Conservation (phyloP, 2,113 vertebrate genomes). For the Lonchura striata region DNA sequence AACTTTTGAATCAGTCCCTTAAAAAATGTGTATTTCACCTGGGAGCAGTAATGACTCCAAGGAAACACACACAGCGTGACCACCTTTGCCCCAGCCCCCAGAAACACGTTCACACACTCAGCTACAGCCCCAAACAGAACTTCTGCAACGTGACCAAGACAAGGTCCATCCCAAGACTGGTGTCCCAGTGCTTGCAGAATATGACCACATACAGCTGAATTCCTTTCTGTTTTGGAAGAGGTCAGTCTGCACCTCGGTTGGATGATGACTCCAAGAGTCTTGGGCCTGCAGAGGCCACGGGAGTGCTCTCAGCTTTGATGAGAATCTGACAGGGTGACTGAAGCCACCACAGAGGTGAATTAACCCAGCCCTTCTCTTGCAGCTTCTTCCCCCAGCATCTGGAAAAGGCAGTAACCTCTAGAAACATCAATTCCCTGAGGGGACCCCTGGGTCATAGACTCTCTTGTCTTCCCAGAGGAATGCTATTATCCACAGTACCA, state of each 20-base stretch:
- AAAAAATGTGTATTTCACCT: neutral
- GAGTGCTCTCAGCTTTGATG: neutral
- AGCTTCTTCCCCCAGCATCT: neutral
- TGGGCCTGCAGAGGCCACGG: neutral
- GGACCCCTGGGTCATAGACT: neutral
- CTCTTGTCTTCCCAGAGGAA: neutral
- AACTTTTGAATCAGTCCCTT: constrained; percentile 6
- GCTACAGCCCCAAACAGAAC: neutral
- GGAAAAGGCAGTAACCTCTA: neutral
- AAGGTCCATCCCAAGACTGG: neutral
- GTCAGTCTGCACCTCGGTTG: neutral
- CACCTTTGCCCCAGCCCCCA: neutral
- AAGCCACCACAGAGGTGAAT: neutral
- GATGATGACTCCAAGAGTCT: neutral
- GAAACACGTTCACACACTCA: neutral
- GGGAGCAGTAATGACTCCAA: neutral
- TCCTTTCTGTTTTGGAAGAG: neutral
- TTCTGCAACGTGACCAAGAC: neutral
- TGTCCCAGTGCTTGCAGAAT: neutral
- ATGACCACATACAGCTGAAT: neutral
- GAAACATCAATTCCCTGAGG: neutral
- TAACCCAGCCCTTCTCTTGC: neutral
- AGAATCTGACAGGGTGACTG: neutral
- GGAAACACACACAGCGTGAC: accelerated
- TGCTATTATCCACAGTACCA: neutral